Evolutionary conservation across 2,888 invertebrate genomes (phyloP).

Genomic region (Melanotus villosus): DNA sequence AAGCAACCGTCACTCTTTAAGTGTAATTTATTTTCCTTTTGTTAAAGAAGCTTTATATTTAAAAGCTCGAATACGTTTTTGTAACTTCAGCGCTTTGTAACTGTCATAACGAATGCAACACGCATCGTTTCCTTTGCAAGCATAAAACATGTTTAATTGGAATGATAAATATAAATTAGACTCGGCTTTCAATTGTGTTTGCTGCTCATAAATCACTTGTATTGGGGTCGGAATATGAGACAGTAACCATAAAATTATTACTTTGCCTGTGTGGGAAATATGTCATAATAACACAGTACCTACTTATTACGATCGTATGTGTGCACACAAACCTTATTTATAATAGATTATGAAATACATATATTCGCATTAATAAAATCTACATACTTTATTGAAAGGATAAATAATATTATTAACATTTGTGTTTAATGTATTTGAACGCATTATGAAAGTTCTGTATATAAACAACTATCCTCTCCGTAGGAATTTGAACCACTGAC

Average conservation of each 20-base stretch:
- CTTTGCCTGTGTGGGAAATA: constrained; percentile 54
- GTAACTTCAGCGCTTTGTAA: constrained; percentile 46
- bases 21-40: constrained; percentile 53
- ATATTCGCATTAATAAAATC: too few species aligned
- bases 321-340: too few species aligned
- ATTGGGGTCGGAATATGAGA: constrained; percentile 55
- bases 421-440: too few species aligned
- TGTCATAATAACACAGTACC: constrained; percentile 51
- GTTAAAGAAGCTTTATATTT: constrained; percentile 50
- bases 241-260: constrained; percentile 50
- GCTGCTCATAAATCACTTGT: constrained; percentile 57
- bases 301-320: constrained; percentile 9
- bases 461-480: too few species aligned
- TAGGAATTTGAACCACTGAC: too few species aligned
- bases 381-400: too few species aligned
- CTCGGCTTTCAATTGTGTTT: constrained; percentile 59
- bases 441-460: too few species aligned
- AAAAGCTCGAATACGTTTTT: constrained; percentile 53
- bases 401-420: too few species aligned
- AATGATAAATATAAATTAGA: constrained; percentile 62
- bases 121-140: constrained; percentile 50
- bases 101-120: constrained; percentile 48
- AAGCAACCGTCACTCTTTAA: constrained; percentile 48
- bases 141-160: constrained; percentile 58
- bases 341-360: too few species aligned